These are phyloP conservation scores for Spea multiplicata DNA, from an alignment of 2,113 vertebrate genomes.

Conservation along the genomic window DNA sequence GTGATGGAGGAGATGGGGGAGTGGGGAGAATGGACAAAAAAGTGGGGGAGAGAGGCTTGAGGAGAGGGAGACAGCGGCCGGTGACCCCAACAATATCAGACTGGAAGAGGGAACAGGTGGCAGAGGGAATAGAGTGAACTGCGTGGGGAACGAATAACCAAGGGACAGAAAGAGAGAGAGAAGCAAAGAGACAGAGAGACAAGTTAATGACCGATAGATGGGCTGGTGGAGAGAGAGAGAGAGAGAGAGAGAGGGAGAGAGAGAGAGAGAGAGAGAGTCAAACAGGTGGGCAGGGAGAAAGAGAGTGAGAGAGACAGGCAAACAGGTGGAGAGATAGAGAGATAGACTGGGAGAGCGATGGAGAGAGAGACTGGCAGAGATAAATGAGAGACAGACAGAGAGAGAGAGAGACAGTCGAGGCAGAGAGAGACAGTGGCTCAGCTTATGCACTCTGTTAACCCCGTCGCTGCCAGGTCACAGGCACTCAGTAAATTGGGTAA, in stretches of 20 bases:
- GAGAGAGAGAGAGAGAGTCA: neutral
- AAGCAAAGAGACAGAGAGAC: neutral
- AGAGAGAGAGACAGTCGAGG: neutral
- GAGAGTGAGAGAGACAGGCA: neutral
- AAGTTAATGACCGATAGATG: no score
- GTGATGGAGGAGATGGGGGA: constrained; percentile 8
- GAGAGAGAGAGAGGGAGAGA: neutral
- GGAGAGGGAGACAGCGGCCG: neutral
- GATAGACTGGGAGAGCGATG: neutral
- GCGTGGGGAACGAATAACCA: neutral
- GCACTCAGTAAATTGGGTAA: neutral
- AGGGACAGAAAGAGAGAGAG: neutral
- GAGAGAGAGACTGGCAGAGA: neutral
- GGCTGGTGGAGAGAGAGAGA: neutral
- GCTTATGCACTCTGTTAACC: constrained; percentile 2
- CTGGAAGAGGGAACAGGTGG: neutral
- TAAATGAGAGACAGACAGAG: neutral
- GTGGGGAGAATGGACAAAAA: constrained; percentile 8
- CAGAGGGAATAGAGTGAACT: neutral
- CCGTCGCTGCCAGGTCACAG: neutral
- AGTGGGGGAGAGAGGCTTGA: neutral
- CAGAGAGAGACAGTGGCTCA: neutral
- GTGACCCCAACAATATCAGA: constrained; percentile 37
- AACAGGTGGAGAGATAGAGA: neutral
- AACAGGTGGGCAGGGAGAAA: neutral